Evolutionary conservation across 2,113 vertebrate genomes (phyloP).

Genomic region (Cairina moschata): DNA sequence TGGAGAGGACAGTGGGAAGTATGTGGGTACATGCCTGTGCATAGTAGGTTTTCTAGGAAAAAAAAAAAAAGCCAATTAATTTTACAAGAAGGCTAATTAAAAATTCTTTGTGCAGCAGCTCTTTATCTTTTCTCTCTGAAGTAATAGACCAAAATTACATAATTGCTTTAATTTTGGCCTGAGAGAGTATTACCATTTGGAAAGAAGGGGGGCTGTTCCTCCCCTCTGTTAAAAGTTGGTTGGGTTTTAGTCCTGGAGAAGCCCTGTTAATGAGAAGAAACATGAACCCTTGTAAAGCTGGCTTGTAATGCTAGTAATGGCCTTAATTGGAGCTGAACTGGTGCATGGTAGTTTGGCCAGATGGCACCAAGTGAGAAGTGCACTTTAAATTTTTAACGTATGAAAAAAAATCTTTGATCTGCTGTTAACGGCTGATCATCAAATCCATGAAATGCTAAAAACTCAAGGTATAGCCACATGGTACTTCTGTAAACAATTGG

Average conservation of each 20-base stretch:
- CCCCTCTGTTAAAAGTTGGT: neutral
- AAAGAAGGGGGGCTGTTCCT: neutral
- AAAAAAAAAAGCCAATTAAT: neutral
- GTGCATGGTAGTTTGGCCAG: neutral
- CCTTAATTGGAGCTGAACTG: neutral
- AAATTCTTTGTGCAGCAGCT: neutral
- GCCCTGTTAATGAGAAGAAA: neutral
- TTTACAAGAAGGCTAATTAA: conserved; percentile 23
- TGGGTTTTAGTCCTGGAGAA: neutral
- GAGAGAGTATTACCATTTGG: neutral
- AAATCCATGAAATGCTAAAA: neutral
- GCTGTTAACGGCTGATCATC: neutral
- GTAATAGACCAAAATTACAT: conserved; percentile 10
- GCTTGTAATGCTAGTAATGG: neutral
- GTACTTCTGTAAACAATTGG: neutral
- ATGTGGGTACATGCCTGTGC: neutral
- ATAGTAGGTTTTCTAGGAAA: neutral
- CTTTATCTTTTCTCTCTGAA: conserved; percentile 18
- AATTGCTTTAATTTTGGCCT: neutral
- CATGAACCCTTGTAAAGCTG: neutral
- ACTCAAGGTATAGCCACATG: neutral
- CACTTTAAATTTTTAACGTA: conserved; percentile 8
- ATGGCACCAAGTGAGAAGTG: neutral
- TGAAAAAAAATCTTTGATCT: neutral
- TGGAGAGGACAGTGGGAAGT: neutral